A percentile compares a stretch with the other conserved stretches of the same genome.
Evolutionary conservation across 2,888 invertebrate species (phyloP).

Genomic region (Mythimna ferrago): DNA sequence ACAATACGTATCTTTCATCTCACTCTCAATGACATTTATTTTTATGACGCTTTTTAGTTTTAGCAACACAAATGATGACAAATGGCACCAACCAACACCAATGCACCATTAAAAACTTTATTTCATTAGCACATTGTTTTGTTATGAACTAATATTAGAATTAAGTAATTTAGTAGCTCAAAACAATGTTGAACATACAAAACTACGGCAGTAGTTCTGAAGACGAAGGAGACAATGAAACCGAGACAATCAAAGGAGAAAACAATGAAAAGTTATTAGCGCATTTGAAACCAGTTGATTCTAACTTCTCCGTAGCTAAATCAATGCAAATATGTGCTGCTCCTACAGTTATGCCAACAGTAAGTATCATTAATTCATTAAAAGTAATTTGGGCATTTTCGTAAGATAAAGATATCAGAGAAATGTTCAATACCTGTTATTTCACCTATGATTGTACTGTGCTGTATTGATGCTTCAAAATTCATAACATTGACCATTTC

Average conservation of each 20-base stretch:
- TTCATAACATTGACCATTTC: background rate
- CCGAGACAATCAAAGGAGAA: constrained; percentile 77
- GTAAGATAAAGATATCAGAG: background rate
- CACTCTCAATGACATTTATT: constrained; percentile 12
- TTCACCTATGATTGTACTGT: background rate
- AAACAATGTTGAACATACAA: constrained; percentile 93
- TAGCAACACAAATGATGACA: background rate
- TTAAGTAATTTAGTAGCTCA: constrained; percentile 26
- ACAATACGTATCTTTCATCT: background rate
- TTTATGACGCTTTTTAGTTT: background rate
- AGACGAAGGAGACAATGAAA: constrained; percentile 91
- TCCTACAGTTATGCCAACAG: constrained; percentile 95
- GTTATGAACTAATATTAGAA: constrained; percentile 18
- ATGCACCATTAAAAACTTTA: background rate
- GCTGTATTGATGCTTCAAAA: background rate
- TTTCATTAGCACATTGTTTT: constrained; percentile 21
- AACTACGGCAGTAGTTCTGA: constrained; percentile 94
- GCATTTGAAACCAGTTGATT: constrained; percentile 90
- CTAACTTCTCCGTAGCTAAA: constrained; percentile 91
- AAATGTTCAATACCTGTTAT: too few species aligned
- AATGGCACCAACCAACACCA: too few species aligned
- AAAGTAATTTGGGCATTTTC: background rate
- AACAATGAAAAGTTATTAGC: constrained; percentile 84
- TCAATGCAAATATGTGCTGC: constrained; percentile 94
- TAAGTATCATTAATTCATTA: constrained; percentile 76